These are phyloP conservation scores for Forbesichthys papilliferus DNA, from an alignment of 2,113 vertebrate genomes.

Conservation along the genomic window DNA sequence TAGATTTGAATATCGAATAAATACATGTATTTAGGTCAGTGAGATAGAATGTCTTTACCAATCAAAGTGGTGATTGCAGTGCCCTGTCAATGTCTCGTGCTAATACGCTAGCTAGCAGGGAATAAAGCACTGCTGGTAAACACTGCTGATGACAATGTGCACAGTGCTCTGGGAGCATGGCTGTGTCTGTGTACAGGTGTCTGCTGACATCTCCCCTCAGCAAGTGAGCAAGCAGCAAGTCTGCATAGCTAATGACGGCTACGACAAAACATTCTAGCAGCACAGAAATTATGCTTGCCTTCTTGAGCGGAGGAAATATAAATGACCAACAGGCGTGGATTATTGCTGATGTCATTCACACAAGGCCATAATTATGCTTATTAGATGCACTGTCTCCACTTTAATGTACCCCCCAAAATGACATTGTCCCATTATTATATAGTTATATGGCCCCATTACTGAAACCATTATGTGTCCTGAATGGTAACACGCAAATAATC, in stretches of 20 bases:
- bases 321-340: constrained; percentile 33
- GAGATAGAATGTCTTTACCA: background rate
- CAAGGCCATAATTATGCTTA: constrained; percentile 29
- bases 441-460: constrained; percentile 4
- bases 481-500: background rate
- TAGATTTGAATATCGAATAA: too few relatives aligned
- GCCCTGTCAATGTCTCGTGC: background rate
- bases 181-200: constrained; percentile 36
- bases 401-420: constrained; percentile 17
- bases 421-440: constrained; percentile 7
- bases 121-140: background rate
- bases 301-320: constrained; percentile 25
- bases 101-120: background rate
- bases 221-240: too few relatives aligned
- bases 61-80: background rate
- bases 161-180: constrained; percentile 14
- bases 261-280: constrained; percentile 34
- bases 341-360: constrained; percentile 13
- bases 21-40: background rate
- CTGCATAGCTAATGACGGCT: constrained; percentile 20
- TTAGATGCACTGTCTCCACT: constrained; percentile 6
- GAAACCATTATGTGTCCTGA: background rate
- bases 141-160: constrained; percentile 20
- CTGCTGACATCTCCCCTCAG: too few relatives aligned
- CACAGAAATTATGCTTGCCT: constrained; percentile 37